phyloP scores from a whole-genome alignment of 2,888 invertebrate genomes.

The Mantis religiosa region DNA sequence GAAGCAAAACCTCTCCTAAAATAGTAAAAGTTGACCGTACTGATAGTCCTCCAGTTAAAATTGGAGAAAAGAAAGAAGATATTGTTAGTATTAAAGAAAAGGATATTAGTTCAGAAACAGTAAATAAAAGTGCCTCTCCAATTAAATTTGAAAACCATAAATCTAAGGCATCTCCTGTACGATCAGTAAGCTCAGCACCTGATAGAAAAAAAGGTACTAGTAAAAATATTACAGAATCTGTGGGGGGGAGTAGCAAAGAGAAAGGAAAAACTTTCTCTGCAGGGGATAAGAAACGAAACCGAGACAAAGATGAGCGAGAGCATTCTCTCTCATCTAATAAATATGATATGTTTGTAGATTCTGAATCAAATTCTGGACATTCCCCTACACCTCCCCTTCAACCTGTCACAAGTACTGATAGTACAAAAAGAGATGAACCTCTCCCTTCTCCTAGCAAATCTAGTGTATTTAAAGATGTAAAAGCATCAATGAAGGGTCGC shows the following conservation, averaged over 20 bases:
- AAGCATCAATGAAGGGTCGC: slow-evolving; percentile 46
- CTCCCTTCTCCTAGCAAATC: neutral
- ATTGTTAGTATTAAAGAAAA: slow-evolving; percentile 2
- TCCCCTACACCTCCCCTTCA: slow-evolving; percentile 30
- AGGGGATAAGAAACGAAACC: neutral
- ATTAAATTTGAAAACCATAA: slow-evolving; percentile 12
- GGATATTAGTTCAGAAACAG: neutral
- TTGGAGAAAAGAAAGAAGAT: slow-evolving; percentile 11
- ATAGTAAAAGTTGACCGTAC: slow-evolving; percentile 23
- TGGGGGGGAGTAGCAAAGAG: slow-evolving; percentile 4
- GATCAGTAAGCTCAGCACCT: neutral
- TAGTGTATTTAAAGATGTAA: slow-evolving; percentile 41
- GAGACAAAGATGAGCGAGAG: neutral
- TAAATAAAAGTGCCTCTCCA: slow-evolving; percentile 7
- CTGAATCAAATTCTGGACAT: slow-evolving; percentile 12
- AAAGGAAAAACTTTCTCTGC: neutral
- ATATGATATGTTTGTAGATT: neutral
- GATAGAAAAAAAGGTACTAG: slow-evolving; percentile 19
- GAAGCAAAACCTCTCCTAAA: slow-evolving; percentile 36
- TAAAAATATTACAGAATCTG: neutral
- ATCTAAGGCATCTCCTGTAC: slow-evolving; percentile 7
- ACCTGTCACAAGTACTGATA: slow-evolving; percentile 24
- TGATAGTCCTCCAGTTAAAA: slow-evolving; percentile 21
- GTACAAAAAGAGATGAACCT: slow-evolving; percentile 9
- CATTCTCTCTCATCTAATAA: neutral